These are phyloP conservation scores for Oreochromis spilurus DNA, from an alignment of 2,113 vertebrate genomes.

Conservation along the genomic window DNA sequence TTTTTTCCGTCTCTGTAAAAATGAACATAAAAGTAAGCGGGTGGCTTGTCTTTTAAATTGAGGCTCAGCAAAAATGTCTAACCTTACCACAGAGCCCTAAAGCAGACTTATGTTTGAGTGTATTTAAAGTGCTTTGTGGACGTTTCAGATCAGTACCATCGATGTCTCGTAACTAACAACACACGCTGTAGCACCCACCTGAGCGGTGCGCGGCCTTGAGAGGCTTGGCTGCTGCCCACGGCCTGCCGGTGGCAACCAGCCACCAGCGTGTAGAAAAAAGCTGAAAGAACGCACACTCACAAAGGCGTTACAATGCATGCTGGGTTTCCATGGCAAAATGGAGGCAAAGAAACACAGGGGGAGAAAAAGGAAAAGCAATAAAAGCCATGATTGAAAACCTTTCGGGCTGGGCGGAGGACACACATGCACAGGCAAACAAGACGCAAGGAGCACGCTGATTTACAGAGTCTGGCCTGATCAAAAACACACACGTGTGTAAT, in stretches of 20 bases:
- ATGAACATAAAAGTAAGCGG: background rate
- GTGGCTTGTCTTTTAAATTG: background rate
- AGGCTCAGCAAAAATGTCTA: fast-evolving
- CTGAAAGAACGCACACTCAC: conserved; percentile 48
- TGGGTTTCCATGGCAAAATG: conserved; percentile 69
- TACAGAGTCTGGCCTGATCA: conserved; percentile 23
- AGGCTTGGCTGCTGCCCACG: conserved; percentile 33
- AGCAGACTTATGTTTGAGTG: background rate
- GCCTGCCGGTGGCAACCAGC: conserved; percentile 57
- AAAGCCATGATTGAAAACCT: conserved; percentile 45
- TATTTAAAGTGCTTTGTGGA: background rate
- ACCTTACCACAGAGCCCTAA: background rate
- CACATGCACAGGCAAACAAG: background rate
- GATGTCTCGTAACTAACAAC: background rate
- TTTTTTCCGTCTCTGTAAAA: background rate
- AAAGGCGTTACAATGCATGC: conserved; percentile 68
- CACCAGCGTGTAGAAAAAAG: conserved; percentile 29
- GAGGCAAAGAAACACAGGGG: conserved; percentile 39
- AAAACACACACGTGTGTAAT: conserved; percentile 19
- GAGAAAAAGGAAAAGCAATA: conserved; percentile 27
- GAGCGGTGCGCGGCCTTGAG: conserved; percentile 30
- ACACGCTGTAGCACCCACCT: conserved; percentile 44
- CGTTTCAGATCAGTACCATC: background rate
- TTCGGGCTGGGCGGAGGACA: conserved; percentile 3
- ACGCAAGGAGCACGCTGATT: conserved; percentile 18